Percentiles rank a stretch among this genome's conserved stretches.
phyloP scores from a whole-genome alignment of 2,888 invertebrate species.

The Vesta saturnalis region DNA sequence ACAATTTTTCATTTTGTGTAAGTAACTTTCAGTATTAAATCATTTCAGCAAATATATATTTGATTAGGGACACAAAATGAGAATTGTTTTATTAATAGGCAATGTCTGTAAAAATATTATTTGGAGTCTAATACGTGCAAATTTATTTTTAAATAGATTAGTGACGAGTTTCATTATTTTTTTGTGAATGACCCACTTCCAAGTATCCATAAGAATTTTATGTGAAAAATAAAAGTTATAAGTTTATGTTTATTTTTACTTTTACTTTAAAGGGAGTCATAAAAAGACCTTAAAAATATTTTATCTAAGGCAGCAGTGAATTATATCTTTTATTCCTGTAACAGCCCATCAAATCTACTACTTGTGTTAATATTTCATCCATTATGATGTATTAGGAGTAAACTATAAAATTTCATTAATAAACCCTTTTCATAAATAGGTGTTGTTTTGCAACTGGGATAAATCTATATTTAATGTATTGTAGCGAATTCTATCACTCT shows the following conservation, averaged over 20 bases:
- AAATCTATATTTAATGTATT: background rate
- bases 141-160: background rate
- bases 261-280: slow-evolving; percentile 1
- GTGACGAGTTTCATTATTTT: background rate
- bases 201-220: background rate
- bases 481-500: too few species aligned
- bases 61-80: background rate
- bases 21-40: background rate
- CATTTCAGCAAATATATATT: background rate
- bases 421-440: background rate
- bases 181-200: slow-evolving; percentile 1
- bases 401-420: background rate
- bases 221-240: background rate
- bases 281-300: background rate
- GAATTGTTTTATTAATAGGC: too few species aligned
- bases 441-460: background rate
- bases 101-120: too few species aligned
- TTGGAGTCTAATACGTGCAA: too few species aligned
- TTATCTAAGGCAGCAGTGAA: background rate
- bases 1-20: background rate
- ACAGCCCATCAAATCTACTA: background rate
- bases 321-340: background rate
- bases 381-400: background rate
- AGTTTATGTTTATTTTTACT: background rate
- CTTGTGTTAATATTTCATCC: background rate